These are phyloP conservation scores for Salvator merianae DNA, from an alignment of 2,113 vertebrate genomes.

Conservation along the genomic window DNA sequence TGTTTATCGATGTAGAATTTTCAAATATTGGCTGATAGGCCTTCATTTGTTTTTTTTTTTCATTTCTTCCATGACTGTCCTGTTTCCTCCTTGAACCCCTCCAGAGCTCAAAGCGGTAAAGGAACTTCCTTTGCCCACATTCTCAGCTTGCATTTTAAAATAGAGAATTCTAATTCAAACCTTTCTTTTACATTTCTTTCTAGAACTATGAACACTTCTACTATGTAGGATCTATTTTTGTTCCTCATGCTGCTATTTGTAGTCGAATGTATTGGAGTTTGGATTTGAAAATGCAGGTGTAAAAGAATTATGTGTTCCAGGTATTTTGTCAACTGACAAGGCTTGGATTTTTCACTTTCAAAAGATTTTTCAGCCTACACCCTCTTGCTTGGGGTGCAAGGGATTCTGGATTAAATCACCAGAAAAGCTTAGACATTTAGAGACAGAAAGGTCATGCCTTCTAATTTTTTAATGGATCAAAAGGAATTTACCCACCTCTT, in stretches of 20 bases:
- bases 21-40: neutral
- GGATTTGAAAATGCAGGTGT: neutral
- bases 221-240: accelerated
- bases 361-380: neutral
- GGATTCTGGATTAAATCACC: neutral
- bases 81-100: neutral
- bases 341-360: neutral
- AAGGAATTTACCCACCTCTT: neutral
- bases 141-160: neutral
- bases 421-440: neutral
- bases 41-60: neutral
- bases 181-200: accelerated
- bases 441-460: neutral
- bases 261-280: too few species aligned
- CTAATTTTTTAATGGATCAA: neutral
- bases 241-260: neutral
- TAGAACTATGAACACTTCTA: neutral
- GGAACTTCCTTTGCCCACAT: neutral
- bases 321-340: neutral
- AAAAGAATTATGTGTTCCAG: neutral
- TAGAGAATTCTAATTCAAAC: neutral
- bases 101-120: neutral
- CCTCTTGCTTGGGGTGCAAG: neutral
- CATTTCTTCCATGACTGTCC: neutral
- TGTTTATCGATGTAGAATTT: neutral